Base-by-base conservation (phyloP, 1,140 invertebrate species). In the Diorhabda carinulata region DNA sequence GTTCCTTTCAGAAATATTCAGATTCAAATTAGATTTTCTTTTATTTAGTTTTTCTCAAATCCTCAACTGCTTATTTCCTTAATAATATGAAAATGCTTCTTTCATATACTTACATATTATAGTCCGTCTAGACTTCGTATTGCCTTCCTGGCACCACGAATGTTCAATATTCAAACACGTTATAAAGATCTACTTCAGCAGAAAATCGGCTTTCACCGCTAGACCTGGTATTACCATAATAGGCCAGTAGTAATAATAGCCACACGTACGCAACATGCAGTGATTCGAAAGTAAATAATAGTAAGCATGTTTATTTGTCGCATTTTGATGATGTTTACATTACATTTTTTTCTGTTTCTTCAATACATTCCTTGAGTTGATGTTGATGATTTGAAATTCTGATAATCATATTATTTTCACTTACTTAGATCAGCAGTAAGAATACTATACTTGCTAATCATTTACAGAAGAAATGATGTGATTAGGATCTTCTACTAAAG, bases 141-240 rank as follows among this genome's bases (percentile, higher is more conserved):
- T 52, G 47, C 47, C n/a, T n/a, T 3, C n/a, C 3, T 52, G 47
- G 3, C 47, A 8, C 47, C 6, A 52, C 47, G n/a, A 52, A 52
- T 52, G 47, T 52, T 52, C 47, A 52, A 52, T 52, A 52, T 52
- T 52, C 47, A 64, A 44, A 64, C 45, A 45, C 63, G 63, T 45
- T 66, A 57, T 66, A 42, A 25, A 41, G 57, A 66, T 66, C 57
- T 43, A 57, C 45, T 57, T 59, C 64, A 59, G 64, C 64, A 66
- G 64, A 66, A 66, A 66, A 66, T 66, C 56, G 64, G 64, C 56
- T 66, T 66, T 66, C 64, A 59, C 52, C 44, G 57, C 63, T 47
- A 8, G 63, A 59, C 58, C n/a, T 9, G 58, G 10, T 10, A 59
- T 59, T 59, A 59, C 25, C 58, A 3, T 59, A 59, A 10, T 41